Conservation (phyloP, 2,797 vertebrate genomes). For the Rachycentron canadum region DNA sequence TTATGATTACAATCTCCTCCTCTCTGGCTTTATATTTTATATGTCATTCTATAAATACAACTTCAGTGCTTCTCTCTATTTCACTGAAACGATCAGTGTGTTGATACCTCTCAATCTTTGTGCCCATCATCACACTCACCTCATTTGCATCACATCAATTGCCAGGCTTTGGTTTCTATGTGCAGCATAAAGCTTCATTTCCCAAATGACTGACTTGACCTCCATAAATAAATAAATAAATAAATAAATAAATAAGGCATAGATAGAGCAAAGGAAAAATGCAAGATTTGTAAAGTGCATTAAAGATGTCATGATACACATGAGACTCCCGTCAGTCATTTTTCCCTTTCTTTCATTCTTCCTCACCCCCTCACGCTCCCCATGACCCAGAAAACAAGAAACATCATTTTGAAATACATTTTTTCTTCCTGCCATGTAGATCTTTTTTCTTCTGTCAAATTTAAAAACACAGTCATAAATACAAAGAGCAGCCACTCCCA, state of each 20-base stretch:
- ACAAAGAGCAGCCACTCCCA: constrained; percentile 35
- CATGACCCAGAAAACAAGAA: constrained; percentile 15
- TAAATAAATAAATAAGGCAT: constrained; percentile 34
- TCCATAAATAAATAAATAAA: constrained; percentile 43
- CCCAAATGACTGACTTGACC: constrained; percentile 43
- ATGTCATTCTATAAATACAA: constrained; percentile 18
- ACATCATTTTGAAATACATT: neutral
- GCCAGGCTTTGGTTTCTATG: constrained; percentile 6
- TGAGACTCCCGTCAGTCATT: constrained; percentile 12
- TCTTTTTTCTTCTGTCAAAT: neutral
- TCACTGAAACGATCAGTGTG: constrained; percentile 2
- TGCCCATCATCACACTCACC: constrained; percentile 28
- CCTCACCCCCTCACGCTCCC: neutral
- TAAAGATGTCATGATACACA: constrained; percentile 24
- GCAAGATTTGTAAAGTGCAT: constrained; percentile 26
- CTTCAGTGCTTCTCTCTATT: neutral
- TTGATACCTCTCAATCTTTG: constrained; percentile 17
- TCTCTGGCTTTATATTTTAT: constrained; percentile 16
- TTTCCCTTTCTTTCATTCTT: neutral
- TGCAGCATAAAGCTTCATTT: constrained; percentile 26
- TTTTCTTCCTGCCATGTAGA: neutral
- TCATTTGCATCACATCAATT: constrained; percentile 24
- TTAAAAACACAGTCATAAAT: constrained; percentile 45
- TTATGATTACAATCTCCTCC: constrained; percentile 24
- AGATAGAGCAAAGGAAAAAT: constrained; percentile 1